Base-by-base conservation (phyloP, 2,888 invertebrate species). In the Drosophila paracracens region DNA sequence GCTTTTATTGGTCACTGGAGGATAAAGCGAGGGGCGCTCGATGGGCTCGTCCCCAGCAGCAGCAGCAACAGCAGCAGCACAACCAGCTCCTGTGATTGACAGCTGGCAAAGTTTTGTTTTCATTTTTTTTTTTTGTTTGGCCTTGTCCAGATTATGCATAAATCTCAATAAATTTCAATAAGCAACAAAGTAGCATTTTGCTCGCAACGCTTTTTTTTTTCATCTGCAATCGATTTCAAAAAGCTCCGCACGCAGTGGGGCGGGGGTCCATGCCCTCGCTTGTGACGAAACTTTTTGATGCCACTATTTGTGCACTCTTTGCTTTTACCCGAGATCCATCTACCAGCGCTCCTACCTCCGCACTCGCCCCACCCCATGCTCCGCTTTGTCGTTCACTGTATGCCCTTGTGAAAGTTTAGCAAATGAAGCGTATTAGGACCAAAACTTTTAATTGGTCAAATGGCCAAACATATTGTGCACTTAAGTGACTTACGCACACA, bases 361-460 rank as follows among this genome's bases (percentile, higher is more conserved):
- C 51, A 8, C 11, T 38, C n/a, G 18, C 33, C n/a, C 5, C 2
- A 2, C 13, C 0, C 2, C 46, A 21, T 38, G 3, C 0, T 2
- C 2, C 4, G 18, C 27, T 56, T 16, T 38, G 11, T 27, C 54
- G 13, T 36, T 65, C 54, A 27, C 29, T 70, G 54, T 16, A 63
- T 62, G 68, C 66, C 60, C 74, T 64, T 52, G 69, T 70, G 58
- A 77, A 91, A 91, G 80, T 89, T 91, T 84, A 70, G 71, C 87
- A 91, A 91, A 91, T 91, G 91, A 88, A 88, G 89, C 91, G 87
- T 90, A 90, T 90, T 89, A 89, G 80, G 81, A 67, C 71, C 69
- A 82, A 88, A 91, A 91, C 89, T 91, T 91, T 91, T 91, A 91
- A 91, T 91, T 91, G 91, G 83, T 90, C 91, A 84, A 90, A 88